Conservation (phyloP, 2,113 vertebrate species). For the Pantherophis guttatus region DNA sequence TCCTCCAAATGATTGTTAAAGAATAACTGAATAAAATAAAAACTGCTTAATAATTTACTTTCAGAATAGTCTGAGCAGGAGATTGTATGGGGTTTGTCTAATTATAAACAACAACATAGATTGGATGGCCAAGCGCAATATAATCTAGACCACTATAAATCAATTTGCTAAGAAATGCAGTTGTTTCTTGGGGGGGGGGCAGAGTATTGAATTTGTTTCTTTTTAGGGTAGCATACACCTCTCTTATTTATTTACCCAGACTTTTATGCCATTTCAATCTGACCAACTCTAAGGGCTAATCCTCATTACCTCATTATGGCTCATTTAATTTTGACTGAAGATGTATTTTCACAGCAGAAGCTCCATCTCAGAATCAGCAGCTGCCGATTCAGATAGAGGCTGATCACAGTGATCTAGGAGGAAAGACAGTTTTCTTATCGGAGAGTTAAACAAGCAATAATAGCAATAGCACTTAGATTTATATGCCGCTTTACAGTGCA, state of each 20-base stretch:
- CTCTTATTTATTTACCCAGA: neutral
- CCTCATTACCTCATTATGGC: neutral
- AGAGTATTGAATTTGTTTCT: neutral
- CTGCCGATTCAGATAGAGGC: neutral
- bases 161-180: neutral
- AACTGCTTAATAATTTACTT: neutral
- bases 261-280: neutral
- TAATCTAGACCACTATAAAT: neutral
- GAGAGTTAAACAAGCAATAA: neutral
- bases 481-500: too few species aligned
- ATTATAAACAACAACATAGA: neutral
- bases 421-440: neutral
- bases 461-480: too few species aligned
- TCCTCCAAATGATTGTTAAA: neutral
- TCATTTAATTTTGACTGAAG: neutral
- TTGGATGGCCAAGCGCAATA: neutral
- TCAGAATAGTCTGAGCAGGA: neutral
- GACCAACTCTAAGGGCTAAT: neutral
- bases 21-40: neutral
- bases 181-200: neutral
- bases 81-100: neutral
- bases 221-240: neutral
- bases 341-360: neutral
- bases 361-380: neutral
- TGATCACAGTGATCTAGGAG: neutral